Base-by-base conservation (phyloP, 2,888 invertebrate species). In the Tupiocoris notatus region DNA sequence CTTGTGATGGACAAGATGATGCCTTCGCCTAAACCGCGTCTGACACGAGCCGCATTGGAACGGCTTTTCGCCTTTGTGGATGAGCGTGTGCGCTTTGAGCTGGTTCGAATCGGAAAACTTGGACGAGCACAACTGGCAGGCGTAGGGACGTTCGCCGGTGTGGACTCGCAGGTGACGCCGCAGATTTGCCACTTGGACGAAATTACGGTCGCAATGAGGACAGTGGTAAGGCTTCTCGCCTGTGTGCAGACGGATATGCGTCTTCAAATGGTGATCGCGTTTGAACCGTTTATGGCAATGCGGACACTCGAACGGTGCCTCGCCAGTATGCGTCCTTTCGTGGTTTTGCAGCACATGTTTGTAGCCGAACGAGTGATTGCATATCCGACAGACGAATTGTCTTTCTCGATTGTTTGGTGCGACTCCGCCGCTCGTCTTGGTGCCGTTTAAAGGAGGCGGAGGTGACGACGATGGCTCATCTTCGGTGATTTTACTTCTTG, bases 301-400 rank as follows among this genome's bases (percentile, higher is more conserved):
- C 25, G 90, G 91, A 82, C 96, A 96, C 83, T 94, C 93, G 85
- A 95, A 96, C 0, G 96, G 96, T 82, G 96, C 96, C 83, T 96
- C 96, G 0, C 96, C 96, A 0, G 96, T 96, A 84, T 96, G 96
- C 0, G 96, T 96, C 81, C 96, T 89, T 82, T 95, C 95, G 85
- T 96, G 96, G 83, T 96, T 96, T 85, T 96, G 95, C 67, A 96
- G 86, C 20, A 96, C 96, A 85, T 96, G 96, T 83, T 96, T 96
- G 86, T 96, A 96, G 65, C 95, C 95, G 82, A 96, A 96, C 12
- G 92, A 92, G 80, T 95, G 89, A 78, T 91, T 91, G 86, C 96
- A 96, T 64, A 93, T 89, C 74, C 91, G 91, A 84, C 96, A 96
- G 22, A 92, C 93, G 85, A 96, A 96, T 77, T 92, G 91, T 83